Conservation (phyloP, 2,888 invertebrate species). For the Agrotis clavis region DNA sequence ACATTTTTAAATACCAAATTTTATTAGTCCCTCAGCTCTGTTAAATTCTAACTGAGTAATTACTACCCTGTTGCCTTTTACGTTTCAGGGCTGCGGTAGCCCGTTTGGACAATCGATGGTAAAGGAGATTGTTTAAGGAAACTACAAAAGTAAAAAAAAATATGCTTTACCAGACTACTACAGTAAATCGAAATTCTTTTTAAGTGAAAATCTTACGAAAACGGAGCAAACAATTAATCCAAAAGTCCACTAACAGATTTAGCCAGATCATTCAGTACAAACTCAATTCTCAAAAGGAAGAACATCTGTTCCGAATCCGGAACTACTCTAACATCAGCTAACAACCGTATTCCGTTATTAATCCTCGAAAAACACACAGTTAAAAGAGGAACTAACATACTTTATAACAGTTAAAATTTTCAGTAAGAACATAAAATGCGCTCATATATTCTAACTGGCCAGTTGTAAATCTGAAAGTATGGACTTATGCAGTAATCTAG, state of each 20-base stretch:
- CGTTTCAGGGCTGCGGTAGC: too few species aligned
- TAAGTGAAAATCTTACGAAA: background rate
- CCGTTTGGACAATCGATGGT: background rate
- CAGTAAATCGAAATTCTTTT: background rate
- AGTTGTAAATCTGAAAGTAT: conserved; percentile 49
- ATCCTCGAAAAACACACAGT: conserved; percentile 22
- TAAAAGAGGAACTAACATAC: conserved; percentile 8
- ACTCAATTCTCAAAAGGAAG: conserved; percentile 7
- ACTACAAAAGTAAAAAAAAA: background rate
- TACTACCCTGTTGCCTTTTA: too few species aligned
- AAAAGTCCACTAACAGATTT: conserved; percentile 1
- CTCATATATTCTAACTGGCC: conserved; percentile 30
- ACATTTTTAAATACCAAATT: too few species aligned
- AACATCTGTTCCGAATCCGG: conserved; percentile 11
- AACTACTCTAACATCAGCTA: conserved; percentile 23
- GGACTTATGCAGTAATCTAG: conserved; percentile 49
- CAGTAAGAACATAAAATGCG: conserved; percentile 27
- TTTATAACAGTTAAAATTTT: conserved; percentile 37
- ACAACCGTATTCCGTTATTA: conserved; percentile 24
- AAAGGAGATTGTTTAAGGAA: background rate
- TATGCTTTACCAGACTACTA: background rate
- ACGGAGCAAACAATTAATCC: background rate
- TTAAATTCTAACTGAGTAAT: too few species aligned
- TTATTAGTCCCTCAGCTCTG: too few species aligned
- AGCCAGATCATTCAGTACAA: conserved; percentile 2